Percentiles rank a stretch among this genome's conserved stretches.
These are phyloP conservation scores for Drosophila recens DNA, from an alignment of 2,888 invertebrate species.

Conservation along the genomic window DNA sequence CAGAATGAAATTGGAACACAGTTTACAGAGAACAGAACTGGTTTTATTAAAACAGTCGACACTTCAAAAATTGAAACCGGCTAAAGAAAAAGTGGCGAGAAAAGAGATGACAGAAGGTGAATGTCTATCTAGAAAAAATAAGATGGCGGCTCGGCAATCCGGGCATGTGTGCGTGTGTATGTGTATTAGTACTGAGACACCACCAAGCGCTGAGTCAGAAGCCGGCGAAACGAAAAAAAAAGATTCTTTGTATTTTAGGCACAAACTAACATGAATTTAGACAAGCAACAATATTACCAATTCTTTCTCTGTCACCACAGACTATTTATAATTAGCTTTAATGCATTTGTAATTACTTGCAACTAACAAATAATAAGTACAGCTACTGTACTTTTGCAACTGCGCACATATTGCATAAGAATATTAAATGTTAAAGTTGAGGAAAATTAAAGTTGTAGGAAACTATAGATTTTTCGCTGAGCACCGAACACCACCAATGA, in stretches of 20 bases:
- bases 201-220: conserved; percentile 49
- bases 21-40: conserved; percentile 39
- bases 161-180: conserved; percentile 15
- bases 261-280: background rate
- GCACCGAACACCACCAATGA: conserved; percentile 5
- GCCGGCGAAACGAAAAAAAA: conserved; percentile 48
- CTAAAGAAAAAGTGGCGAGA: conserved; percentile 29
- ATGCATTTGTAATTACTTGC: background rate
- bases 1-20: conserved; percentile 44
- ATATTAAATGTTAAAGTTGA: background rate
- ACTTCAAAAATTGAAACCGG: conserved; percentile 24
- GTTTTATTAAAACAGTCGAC: conserved; percentile 36
- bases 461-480: background rate
- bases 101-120: conserved; percentile 41
- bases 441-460: background rate
- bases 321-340: background rate
- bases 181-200: conserved; percentile 17
- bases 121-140: conserved; percentile 55
- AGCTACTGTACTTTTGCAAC: conserved; percentile 18
- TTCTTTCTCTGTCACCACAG: background rate
- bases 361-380: background rate
- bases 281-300: background rate
- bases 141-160: conserved; percentile 55
- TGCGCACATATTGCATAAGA: conserved; percentile 37
- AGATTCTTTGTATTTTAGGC: background rate